Evolutionary conservation across 2,888 invertebrate genomes (phyloP).

Genomic region (Acronicta leporina): DNA sequence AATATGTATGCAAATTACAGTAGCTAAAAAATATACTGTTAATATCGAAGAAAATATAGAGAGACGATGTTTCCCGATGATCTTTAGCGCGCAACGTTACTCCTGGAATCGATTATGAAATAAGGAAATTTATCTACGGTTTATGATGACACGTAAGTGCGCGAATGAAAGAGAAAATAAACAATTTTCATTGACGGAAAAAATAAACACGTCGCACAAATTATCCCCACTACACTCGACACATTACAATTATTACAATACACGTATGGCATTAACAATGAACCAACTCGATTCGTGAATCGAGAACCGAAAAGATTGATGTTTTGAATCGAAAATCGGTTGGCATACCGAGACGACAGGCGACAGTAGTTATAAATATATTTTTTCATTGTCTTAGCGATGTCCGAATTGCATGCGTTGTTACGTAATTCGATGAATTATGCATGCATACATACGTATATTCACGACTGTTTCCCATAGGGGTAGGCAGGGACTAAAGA

Average conservation of each 20-base stretch:
- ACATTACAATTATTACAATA: conserved; percentile 53
- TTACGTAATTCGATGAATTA: conserved; percentile 19
- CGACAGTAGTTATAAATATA: conserved; percentile 33
- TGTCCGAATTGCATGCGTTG: conserved; percentile 24
- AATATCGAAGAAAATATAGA: too few species aligned
- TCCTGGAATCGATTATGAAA: too few species aligned
- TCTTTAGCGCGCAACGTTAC: too few species aligned
- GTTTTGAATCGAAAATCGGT: conserved; percentile 53
- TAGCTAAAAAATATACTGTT: too few species aligned
- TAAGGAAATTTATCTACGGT: too few species aligned
- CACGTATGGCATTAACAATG: conserved; percentile 42
- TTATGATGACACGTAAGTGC: not conserved
- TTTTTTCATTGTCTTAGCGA: conserved; percentile 42
- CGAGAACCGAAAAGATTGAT: conserved; percentile 48
- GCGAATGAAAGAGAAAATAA: not conserved
- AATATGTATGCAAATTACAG: too few species aligned
- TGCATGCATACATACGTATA: too few species aligned
- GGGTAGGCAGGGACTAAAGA: too few species aligned
- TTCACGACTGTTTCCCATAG: too few species aligned
- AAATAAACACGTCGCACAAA: conserved; percentile 48
- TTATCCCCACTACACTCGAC: conserved; percentile 33
- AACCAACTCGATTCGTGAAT: conserved; percentile 43
- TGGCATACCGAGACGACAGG: conserved; percentile 47
- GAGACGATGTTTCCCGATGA: too few species aligned
- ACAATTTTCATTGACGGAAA: conserved; percentile 3